Evolutionary conservation across 2,797 vertebrate species (phyloP), one percentile per base, ranked within the genome.

Genomic region (Nyctalus aviator): DNA sequence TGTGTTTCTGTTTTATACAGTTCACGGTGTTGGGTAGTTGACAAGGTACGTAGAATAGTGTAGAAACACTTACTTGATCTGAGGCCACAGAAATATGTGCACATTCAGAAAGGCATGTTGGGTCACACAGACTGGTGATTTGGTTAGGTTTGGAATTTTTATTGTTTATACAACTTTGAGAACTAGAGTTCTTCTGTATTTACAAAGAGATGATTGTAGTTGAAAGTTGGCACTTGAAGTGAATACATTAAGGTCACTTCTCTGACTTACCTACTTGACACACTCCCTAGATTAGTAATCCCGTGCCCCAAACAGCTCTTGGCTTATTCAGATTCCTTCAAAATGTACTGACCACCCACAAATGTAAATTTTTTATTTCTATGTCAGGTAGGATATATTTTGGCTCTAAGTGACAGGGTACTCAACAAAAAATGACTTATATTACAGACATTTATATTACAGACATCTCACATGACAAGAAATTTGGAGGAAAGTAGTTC

Each of bases 51-150:
- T 44, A 27, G 48, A 79, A 55, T 84, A 55, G 25, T 35, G 17
- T 78, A 77, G 81, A 87, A 94, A 83, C n/a, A 73, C 87, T 87
- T 90, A 73, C 41, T 92, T 71, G 35, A 64, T 79, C 83, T 71
- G 44, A 90, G 72, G 6, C 21, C 30, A 20, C 46, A 73, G 50
- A 79, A 87, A 23, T 66, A 35, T 15, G 6, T 84, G 66, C 13
- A 76, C 44, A 71, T 93, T 90, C 44, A 57, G 68, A 71, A 69
- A 81, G 50, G 5, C 41, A 44, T 64, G 13, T 32, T 48, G 48
- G 25, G 55, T 17, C 32, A 77, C 23, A 27, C 14, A 89, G 48
- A 62, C 30, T 27, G 76, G 9, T 79, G 44, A 81, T 84, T 78
- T 84, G 37, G 44, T 76, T 79, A 71, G 64, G 3, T 91, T 78